Percentiles rank a stretch among this genome's conserved stretches.
phyloP scores from a whole-genome alignment of 2,797 vertebrate species.

The Mallotus villosus region DNA sequence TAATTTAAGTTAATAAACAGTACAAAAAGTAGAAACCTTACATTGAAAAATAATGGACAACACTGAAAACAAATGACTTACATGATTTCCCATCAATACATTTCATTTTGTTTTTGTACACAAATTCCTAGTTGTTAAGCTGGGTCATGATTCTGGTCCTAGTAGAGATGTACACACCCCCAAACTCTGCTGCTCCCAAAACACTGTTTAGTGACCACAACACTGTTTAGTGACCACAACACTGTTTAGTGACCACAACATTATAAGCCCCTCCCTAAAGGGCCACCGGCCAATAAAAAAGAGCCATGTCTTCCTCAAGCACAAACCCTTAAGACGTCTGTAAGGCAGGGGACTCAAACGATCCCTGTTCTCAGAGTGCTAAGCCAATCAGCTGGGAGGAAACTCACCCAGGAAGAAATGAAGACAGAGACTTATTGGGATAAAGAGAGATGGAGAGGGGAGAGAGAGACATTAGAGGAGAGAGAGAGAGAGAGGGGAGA shows the following conservation, averaged over 20 bases:
- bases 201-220: conserved; percentile 42
- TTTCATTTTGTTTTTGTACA: conserved; percentile 67
- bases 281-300: conserved; percentile 38
- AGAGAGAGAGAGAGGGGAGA: not conserved
- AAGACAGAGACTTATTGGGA: not conserved
- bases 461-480: no score
- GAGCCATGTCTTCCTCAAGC: conserved; percentile 39
- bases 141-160: conserved; percentile 56
- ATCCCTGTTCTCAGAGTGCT: conserved; percentile 64
- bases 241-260: conserved; percentile 40
- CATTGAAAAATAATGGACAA: conserved; percentile 74
- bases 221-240: conserved; percentile 49
- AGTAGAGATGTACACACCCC: conserved; percentile 62
- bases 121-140: conserved; percentile 65
- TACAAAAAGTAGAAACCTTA: conserved; percentile 85
- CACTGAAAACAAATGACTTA: conserved; percentile 63
- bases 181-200: conserved; percentile 59
- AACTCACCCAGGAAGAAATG: conserved; percentile 44
- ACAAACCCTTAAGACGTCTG: conserved; percentile 75
- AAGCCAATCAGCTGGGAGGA: conserved; percentile 52
- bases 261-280: conserved; percentile 30
- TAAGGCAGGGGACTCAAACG: conserved; percentile 59
- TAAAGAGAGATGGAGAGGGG: not conserved
- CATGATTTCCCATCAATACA: conserved; percentile 68
- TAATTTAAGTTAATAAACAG: conserved; percentile 91